These are phyloP conservation scores for Caenorhabditis sulstoni DNA, from an alignment of 2,888 invertebrate species.

Conservation along the genomic window DNA sequence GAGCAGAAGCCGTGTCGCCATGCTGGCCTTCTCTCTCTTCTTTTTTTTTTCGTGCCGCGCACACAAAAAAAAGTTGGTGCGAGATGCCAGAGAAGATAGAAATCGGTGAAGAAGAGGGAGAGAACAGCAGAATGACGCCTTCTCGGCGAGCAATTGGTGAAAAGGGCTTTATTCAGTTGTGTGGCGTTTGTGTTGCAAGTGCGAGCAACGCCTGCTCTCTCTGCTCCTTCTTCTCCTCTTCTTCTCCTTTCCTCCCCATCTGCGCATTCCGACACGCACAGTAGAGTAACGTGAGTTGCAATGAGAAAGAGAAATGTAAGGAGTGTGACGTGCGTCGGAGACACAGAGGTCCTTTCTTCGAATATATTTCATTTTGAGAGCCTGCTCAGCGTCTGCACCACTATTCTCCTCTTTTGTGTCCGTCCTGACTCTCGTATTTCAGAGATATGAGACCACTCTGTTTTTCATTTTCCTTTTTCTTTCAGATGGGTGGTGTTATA, in stretches of 20 bases:
- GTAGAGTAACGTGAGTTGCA: constrained; percentile 47
- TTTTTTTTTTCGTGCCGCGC: background rate
- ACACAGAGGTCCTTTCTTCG: constrained; percentile 46
- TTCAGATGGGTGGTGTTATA: constrained; percentile 71
- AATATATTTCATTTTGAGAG: constrained; percentile 55
- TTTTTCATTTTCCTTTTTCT: constrained; percentile 1
- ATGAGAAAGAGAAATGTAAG: constrained; percentile 42
- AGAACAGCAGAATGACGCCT: constrained; percentile 50
- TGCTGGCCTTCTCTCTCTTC: background rate
- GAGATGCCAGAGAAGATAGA: background rate
- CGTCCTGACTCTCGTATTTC: constrained; percentile 20
- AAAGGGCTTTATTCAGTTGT: constrained; percentile 48
- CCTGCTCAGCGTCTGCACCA: constrained; percentile 35
- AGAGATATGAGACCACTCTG: constrained; percentile 35
- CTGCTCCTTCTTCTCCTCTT: background rate
- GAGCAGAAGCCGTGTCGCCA: background rate
- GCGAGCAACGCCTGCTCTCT: constrained; percentile 23
- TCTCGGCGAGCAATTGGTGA: constrained; percentile 41
- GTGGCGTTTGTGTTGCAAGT: constrained; percentile 43
- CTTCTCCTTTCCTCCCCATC: constrained; percentile 23
- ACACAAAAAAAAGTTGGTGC: constrained; percentile 4
- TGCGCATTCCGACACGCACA: constrained; percentile 49
- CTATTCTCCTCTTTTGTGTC: constrained; percentile 24
- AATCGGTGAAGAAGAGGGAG: constrained; percentile 5
- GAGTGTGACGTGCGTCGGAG: constrained; percentile 2